Base-by-base conservation (phyloP, 2,113 vertebrate species). In the Nettapus auritus region DNA sequence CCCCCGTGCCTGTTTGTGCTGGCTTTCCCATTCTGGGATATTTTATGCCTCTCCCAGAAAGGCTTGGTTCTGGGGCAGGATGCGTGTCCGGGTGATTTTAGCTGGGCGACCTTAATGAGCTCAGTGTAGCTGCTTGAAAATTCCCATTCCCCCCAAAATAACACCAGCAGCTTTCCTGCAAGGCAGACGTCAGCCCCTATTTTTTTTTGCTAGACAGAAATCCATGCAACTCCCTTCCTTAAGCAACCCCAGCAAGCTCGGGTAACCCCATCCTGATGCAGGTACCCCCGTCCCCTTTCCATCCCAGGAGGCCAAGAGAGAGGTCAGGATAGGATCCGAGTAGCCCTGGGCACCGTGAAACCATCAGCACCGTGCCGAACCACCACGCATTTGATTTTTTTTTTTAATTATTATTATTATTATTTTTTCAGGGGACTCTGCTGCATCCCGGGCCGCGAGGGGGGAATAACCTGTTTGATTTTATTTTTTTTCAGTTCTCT, bases 401-500 rank as follows among this genome's bases (percentile, higher is more conserved):
- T 46, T 23, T 22, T 21, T 29, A 13, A 46, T 48, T 81, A 46
- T 46, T 46, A 21, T 67, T 36, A 48, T 48, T 10, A 48, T 48
- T 48, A 48, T 48, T 81, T 87, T 74, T 55, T 40, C 15, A 76
- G 96, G 95, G 97, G 91, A 80, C 95, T 97, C 93, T 97, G 97
- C 94, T 96, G 86, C 38, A 52, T 97, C 98, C 97, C 31, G 97
- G 96, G 96, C 90, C 83, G 94, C 78, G 97, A 96, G 95, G 90
- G 96, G 89, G 97, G 93, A 98, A 98, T 98, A 98, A 97, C 98
- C 97, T 98, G 97, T 98, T 98, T 98, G 96, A 97, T 98, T 98
- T 97, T 53, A 50, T 86, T 97, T 95, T 98, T 95, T 98, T 98
- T 96, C 98, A 99, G 99, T 99, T 98, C 98, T 99, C 97, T 98